Evolutionary conservation across 2,888 invertebrate genomes (phyloP).

Genomic region (Stomorhina lunata): DNA sequence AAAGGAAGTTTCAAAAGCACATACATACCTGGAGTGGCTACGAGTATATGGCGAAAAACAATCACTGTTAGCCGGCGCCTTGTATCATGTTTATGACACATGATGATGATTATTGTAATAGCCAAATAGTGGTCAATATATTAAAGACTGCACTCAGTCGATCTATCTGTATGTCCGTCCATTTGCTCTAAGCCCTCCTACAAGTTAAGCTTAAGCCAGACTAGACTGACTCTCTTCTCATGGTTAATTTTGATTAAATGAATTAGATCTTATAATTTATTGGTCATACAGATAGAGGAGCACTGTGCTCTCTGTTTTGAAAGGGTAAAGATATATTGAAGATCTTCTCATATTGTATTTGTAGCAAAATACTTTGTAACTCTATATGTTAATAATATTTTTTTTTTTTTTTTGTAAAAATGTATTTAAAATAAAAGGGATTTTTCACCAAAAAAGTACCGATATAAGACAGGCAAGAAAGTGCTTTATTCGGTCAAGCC

Average conservation of each 20-base stretch:
- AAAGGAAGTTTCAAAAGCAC: too few relatives aligned
- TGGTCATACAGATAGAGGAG: conserved; percentile 67
- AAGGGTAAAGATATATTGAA: too few relatives aligned
- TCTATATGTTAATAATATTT: too few relatives aligned
- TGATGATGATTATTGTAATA: conserved; percentile 72
- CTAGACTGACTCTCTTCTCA: background rate
- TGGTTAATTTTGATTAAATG: conserved; percentile 77
- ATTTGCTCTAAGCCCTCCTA: conserved; percentile 10
- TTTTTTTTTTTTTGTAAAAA: too few relatives aligned
- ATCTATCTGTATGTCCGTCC: background rate
- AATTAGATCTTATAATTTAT: conserved; percentile 76
- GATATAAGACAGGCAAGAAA: too few relatives aligned
- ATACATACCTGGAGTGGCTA: too few relatives aligned
- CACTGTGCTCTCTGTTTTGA: too few relatives aligned
- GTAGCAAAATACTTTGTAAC: too few relatives aligned
- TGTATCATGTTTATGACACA: conserved; percentile 78
- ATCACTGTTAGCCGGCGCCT: conserved; percentile 75
- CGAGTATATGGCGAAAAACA: conserved; percentile 45
- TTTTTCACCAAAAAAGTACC: too few relatives aligned
- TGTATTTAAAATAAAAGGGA: too few relatives aligned
- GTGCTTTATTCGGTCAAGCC: too few relatives aligned
- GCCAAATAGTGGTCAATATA: conserved; percentile 57
- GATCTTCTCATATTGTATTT: too few relatives aligned
- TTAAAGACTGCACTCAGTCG: conserved; percentile 16
- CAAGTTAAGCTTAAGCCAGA: background rate